These are phyloP conservation scores for Graphium colonna DNA, from an alignment of 2,888 invertebrate species.

Conservation along the genomic window DNA sequence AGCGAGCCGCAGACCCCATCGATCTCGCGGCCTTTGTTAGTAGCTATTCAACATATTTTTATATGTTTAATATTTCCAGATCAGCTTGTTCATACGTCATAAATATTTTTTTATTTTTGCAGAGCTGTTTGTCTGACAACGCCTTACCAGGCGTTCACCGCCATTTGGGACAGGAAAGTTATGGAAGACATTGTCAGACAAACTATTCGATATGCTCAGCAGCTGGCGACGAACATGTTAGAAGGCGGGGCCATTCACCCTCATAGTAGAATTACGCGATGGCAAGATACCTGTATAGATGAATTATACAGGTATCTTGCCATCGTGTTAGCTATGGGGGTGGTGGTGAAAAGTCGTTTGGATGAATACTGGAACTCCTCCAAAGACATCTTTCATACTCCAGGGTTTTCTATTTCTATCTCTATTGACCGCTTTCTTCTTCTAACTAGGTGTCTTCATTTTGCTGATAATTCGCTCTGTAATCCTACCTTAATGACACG, in stretches of 20 bases:
- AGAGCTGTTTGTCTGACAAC: no score
- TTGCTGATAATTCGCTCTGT: slow-evolving; percentile 19
- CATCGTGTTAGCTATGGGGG: not conserved
- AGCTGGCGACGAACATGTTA: slow-evolving; percentile 13
- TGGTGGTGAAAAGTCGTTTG: not conserved
- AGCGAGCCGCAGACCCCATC: no score
- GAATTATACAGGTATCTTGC: slow-evolving; percentile 22
- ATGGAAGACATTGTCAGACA: slow-evolving; percentile 22
- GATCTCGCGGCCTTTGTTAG: no score
- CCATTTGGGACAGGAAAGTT: slow-evolving; percentile 24
- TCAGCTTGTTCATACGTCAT: no score
- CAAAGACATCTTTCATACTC: slow-evolving; percentile 12
- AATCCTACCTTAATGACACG: slow-evolving; percentile 9
- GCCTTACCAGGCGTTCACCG: slow-evolving; percentile 22
- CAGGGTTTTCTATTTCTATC: slow-evolving; percentile 12
- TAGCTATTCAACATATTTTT: no score
- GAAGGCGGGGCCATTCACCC: slow-evolving; percentile 10
- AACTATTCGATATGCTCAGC: slow-evolving; percentile 28
- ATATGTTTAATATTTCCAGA: no score
- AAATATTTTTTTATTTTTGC: no score
- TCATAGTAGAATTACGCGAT: slow-evolving; percentile 18
- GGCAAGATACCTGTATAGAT: slow-evolving; percentile 20
- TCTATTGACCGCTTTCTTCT: slow-evolving; percentile 2
- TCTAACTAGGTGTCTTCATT: slow-evolving; percentile 25
- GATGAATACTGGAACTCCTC: slow-evolving; percentile 16